Conservation (phyloP, 1,140 invertebrate species). For the Sipha flava region DNA sequence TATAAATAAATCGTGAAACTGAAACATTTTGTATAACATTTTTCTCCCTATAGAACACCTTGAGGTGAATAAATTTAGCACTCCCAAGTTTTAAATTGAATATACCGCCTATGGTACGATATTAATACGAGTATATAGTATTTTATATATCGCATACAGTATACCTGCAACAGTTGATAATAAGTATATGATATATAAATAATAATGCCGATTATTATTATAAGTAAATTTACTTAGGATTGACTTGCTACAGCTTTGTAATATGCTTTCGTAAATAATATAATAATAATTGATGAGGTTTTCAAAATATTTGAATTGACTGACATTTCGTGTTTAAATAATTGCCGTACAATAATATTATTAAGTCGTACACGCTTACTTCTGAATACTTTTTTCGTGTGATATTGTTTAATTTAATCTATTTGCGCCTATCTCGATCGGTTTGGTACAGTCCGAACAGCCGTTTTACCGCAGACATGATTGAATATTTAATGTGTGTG, state of each 20-base stretch:
- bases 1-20: too few species aligned
- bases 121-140: too few species aligned
- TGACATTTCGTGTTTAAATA: neutral
- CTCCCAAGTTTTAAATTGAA: too few species aligned
- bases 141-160: neutral
- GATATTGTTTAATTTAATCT: neutral
- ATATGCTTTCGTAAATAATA: neutral
- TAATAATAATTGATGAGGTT: neutral
- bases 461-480: too few species aligned
- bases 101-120: too few species aligned
- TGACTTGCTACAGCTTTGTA: neutral
- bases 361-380: neutral
- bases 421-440: neutral
- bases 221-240: slow-evolving; percentile 19
- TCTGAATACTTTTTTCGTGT: too few species aligned
- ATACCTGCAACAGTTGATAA: neutral
- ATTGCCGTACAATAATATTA: neutral
- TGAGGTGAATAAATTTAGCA: too few species aligned
- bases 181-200: neutral
- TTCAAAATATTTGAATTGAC: slow-evolving; percentile 24
- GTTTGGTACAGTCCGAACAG: neutral
- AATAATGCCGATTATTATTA: neutral
- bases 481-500: too few species aligned
- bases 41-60: too few species aligned
- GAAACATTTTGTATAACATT: too few species aligned